Evolutionary conservation across 2,888 invertebrate genomes (phyloP), one percentile per base, ranked within the genome.

Genomic region (Nomada fucata): DNA sequence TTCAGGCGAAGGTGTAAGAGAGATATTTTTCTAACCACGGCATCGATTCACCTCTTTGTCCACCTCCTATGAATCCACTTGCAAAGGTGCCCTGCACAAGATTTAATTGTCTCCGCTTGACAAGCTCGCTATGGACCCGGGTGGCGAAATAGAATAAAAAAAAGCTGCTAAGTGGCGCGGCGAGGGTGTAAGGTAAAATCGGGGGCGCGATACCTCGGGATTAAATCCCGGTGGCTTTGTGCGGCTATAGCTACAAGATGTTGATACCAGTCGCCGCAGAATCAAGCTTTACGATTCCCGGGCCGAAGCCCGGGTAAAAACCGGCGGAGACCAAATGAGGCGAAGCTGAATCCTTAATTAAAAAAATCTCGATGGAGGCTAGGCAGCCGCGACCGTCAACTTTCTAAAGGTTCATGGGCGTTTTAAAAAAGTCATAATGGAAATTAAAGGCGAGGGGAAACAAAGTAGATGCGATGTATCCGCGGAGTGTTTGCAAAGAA

Each of bases 101-200:
- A 76, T 71, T 79, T 86, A 86, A 86, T 86, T 83, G 86, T 80
- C 80, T 67, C 55, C 57, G 47, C 26, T 67, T 53, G 52, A 11
- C 70, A 53, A 80, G 71, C 64, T 67, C 55, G 79, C 61, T 44
- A 69, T 69, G 81, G 81, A 72, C 60, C 44, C 50, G 81, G 59
- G 67, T 65, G 65, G 68, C 50, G 63, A 80, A 72, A 73, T 68
- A 60, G 75, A 61, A 59, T 26, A 13, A 64, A 72, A 71, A 75
- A 82, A 83, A 71, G 77, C 69, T 76, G 86, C 79, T 79, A 81
- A 86, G 86, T 86, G 81, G 81, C 65, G 74, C 36, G 55, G 75
- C 65, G 59, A 81, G 81, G 83, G 76, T 72, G 83, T 71, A 81
- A 69, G 78, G 76, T 7, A 67, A 76, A 78, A 83, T 61, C 71